A percentile compares a stretch with the other conserved stretches of the same genome.
These are phyloP conservation scores for Athene noctua DNA, from an alignment of 2,113 vertebrate genomes.

Conservation along the genomic window DNA sequence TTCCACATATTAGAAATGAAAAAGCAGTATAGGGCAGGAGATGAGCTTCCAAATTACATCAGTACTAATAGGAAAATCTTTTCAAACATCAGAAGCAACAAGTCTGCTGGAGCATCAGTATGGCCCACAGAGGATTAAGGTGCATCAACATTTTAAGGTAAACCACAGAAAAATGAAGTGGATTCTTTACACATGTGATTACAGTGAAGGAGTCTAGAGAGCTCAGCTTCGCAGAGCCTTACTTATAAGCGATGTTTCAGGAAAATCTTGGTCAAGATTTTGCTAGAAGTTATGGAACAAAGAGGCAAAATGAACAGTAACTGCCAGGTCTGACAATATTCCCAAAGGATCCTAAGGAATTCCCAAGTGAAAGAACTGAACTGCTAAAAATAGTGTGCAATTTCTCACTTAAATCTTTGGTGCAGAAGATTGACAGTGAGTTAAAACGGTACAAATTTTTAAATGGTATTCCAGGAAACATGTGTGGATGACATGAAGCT, in stretches of 20 bases:
- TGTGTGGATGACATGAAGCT: neutral
- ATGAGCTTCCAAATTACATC: neutral
- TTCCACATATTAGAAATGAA: neutral
- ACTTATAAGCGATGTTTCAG: neutral
- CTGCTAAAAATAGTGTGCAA: neutral
- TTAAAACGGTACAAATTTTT: neutral
- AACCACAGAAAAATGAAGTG: neutral
- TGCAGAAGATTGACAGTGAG: neutral
- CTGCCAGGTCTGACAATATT: neutral
- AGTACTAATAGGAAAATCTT: neutral
- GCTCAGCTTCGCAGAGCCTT: neutral
- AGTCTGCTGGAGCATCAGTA: neutral
- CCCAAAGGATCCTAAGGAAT: neutral
- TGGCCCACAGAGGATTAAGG: neutral
- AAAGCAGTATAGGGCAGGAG: neutral
- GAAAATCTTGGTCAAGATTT: neutral
- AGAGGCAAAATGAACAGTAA: neutral
- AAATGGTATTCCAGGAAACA: neutral
- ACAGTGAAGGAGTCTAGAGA: neutral
- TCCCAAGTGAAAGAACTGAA: neutral
- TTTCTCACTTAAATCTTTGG: neutral
- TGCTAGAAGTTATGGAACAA: neutral
- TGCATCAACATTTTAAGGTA: neutral
- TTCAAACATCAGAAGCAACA: neutral
- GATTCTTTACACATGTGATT: neutral